Evolutionary conservation across 2,888 invertebrate genomes (phyloP), one percentile per base, ranked within the genome.

Genomic region (Leptopterna dolabrata): DNA sequence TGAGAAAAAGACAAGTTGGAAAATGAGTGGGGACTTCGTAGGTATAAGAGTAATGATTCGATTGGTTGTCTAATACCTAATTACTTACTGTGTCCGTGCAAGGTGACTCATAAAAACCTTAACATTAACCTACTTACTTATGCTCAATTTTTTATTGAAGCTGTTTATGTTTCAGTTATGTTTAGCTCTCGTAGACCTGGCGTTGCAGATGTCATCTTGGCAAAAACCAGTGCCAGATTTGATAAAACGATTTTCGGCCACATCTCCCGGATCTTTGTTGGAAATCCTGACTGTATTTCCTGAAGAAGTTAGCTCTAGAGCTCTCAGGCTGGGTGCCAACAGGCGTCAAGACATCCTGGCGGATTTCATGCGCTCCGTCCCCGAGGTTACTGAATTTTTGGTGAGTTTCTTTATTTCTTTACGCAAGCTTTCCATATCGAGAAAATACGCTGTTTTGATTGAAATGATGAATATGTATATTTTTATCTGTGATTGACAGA

Each of bases 241-340:
- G 89, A 95, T 99, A 51, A 95, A 95, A 91, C 94, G 94, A 91
- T 96, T 96, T 91, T 95, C 96, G 0, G 92, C 93, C 36, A 94
- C 94, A 89, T 95, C 95, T 91, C 93, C 96, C 89, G 96, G 96
- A 93, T 97, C 97, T 36, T 93, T 99, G 88, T 92, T 99, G 90
- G 98, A 98, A 94, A 95, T 99, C 90, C 93, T 99, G 90, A 98
- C 96, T 76, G 96, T 99, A 36, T 93, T 99, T 91, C 99, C 99
- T 6, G 99, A 99, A 93, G 99, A 99, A 94, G 95, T 98, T 87
- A 96, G 96, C 91, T 96, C 96, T 0, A 92, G 96, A 90, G 95
- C 94, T 89, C 93, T 97, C 87, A 94, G 93, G 91, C 93, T 99
- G 88, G 99, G 99, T 55, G 97, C 97, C 89, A 99, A 99, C 92